Evolutionary conservation across 1,140 invertebrate species (phyloP), one percentile per base, ranked within the genome.

Genomic region (Scaptomyza hsui): DNA sequence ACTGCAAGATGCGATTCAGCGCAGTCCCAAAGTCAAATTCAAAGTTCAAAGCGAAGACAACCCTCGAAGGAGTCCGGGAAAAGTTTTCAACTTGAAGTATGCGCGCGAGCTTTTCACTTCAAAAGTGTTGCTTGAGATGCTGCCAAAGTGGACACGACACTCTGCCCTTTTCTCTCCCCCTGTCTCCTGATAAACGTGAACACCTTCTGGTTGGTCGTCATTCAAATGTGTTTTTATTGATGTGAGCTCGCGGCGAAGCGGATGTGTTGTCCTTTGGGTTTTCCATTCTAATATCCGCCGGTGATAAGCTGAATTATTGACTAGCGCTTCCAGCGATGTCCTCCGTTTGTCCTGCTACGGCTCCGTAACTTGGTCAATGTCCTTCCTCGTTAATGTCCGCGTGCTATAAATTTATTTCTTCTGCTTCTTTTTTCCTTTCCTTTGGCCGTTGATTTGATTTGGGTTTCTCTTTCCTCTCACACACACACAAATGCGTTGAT

Each of bases 301-400:
- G 88, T 90, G 89, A 90, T 90, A 90, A 86, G 77, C 89, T 90
- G 78, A 90, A 90, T 90, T 90, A 90, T 89, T 82, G 83, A 75
- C 73, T 76, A 70, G 19, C 44, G n/a, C 18, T 35, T 41, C 24
- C 16, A 35, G 62, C 41, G 24, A 26, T 49, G 59, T 55, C 72
- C 68, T 51, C 24, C 41, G 48, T 12, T 9, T 72, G 75, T 72
- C 77, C 71, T 61, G 47, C 53, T 9, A 26, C 24, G 48, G 16
- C 24, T 12, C 24, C 42, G 53, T 37, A 13, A 41, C 24, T 67
- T 72, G 72, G 62, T 15, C 42, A 53, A 24, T 68, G 78, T 72
- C 62, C 62, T 64, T 63, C 41, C 55, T 48, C 21, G 24, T 63
- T 74, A 59, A 59, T 71, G 68, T 65, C 35, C 44, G 48, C 48